These are phyloP conservation scores for Prietella phreatophila DNA, from an alignment of 2,113 vertebrate genomes.

Conservation along the genomic window DNA sequence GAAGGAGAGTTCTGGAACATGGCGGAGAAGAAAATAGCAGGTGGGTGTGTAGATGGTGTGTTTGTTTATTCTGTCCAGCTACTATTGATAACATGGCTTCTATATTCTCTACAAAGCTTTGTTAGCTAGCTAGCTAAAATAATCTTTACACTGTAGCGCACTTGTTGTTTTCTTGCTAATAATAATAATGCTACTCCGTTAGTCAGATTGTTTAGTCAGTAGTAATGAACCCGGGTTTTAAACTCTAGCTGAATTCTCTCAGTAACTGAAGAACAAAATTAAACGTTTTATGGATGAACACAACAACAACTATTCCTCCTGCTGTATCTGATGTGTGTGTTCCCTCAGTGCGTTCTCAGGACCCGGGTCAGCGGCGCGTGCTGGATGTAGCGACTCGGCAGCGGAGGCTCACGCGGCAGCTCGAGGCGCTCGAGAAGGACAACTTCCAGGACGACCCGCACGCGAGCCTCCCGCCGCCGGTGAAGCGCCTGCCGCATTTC, in stretches of 20 bases:
- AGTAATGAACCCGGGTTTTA: not conserved
- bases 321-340: not conserved
- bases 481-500: slow-evolving; percentile 83
- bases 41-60: not conserved
- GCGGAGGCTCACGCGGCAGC: slow-evolving; percentile 78
- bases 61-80: not conserved
- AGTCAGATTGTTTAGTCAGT: not conserved
- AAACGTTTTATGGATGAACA: not conserved
- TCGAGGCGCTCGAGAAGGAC: slow-evolving; percentile 89
- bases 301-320: no score
- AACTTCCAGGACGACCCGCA: slow-evolving; percentile 92
- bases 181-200: not conserved
- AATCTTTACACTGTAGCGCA: not conserved
- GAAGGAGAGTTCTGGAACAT: slow-evolving; percentile 13
- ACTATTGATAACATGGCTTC: not conserved
- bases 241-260: not conserved
- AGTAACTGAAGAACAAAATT: not conserved
- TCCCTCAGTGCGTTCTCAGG: slow-evolving; percentile 75
- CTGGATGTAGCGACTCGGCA: slow-evolving; percentile 83
- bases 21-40: slow-evolving; percentile 58
- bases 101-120: not conserved
- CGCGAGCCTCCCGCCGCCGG: slow-evolving; percentile 76
- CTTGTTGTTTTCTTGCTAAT: not conserved
- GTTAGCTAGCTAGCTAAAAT: not conserved
- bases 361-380: slow-evolving; percentile 80